Evolutionary conservation across 1,140 invertebrate species (phyloP).

Genomic region (Pachyrhynchus sulphureomaculatus): DNA sequence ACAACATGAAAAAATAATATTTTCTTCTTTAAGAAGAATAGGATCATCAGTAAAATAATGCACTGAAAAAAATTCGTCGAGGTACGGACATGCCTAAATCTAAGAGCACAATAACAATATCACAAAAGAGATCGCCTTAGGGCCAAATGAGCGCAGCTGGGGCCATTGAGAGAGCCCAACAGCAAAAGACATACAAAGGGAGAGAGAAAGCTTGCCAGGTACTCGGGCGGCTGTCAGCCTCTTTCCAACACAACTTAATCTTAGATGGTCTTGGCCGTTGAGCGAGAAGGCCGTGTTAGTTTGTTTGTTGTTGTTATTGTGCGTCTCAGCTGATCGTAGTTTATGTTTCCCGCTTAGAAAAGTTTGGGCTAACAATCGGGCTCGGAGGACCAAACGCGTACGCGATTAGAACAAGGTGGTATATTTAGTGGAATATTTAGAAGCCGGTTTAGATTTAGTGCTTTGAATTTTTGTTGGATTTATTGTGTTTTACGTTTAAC

Average conservation of each 20-base stretch:
- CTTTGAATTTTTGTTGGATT: too few relatives aligned
- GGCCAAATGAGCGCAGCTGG: slow-evolving; percentile 21
- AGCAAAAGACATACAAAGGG: slow-evolving; percentile 16
- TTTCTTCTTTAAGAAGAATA: too few relatives aligned
- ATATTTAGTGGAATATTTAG: too few relatives aligned
- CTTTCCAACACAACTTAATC: slow-evolving; percentile 29
- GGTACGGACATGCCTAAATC: slow-evolving; percentile 13
- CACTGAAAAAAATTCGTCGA: background rate
- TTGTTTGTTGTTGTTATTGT: slow-evolving; percentile 18
- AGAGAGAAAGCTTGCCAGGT: slow-evolving; percentile 23
- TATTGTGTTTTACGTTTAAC: too few relatives aligned
- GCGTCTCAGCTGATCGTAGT: slow-evolving; percentile 13
- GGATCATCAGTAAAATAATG: too few relatives aligned
- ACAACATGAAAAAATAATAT: too few relatives aligned
- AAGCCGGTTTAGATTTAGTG: too few relatives aligned
- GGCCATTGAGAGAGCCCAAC: slow-evolving; percentile 20
- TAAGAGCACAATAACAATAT: slow-evolving; percentile 24
- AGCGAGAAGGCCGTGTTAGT: slow-evolving; percentile 16
- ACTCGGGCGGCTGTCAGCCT: slow-evolving; percentile 27
- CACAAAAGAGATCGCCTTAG: slow-evolving; percentile 14
- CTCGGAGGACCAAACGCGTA: slow-evolving; percentile 3
- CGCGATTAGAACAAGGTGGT: too few relatives aligned
- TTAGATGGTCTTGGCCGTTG: slow-evolving; percentile 21
- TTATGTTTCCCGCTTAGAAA: background rate
- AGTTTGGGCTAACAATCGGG: background rate